phyloP scores from a whole-genome alignment of 2,888 invertebrate species.

The Parnassius mnemosyne region DNA sequence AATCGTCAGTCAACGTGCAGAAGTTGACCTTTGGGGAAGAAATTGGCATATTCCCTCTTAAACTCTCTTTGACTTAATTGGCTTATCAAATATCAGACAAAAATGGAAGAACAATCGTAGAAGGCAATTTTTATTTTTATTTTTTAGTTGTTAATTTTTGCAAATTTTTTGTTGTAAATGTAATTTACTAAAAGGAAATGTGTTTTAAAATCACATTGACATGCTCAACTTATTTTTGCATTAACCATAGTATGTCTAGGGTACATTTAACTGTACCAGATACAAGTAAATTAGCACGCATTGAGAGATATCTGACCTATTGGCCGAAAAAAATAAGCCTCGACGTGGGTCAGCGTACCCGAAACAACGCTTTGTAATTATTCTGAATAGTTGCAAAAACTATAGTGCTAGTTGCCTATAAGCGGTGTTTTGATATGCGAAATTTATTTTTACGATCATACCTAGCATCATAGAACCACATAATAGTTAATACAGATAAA shows the following conservation, averaged over 20 bases:
- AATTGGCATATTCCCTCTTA: too few species aligned
- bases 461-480: constrained; percentile 16
- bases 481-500: constrained; percentile 24
- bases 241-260: constrained; percentile 2
- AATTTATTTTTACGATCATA: constrained; percentile 23
- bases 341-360: constrained; percentile 30
- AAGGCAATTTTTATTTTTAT: too few species aligned
- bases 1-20: too few species aligned
- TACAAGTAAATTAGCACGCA: constrained; percentile 35
- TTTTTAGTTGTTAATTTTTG: too few species aligned
- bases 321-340: constrained; percentile 34
- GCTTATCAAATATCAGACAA: too few species aligned
- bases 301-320: constrained; percentile 35
- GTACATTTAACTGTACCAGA: constrained; percentile 40
- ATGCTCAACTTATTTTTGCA: too few species aligned
- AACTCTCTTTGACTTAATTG: too few species aligned
- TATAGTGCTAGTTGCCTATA: constrained; percentile 20
- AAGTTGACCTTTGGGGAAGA: too few species aligned
- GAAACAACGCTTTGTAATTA: constrained; percentile 32
- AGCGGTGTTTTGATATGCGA: constrained; percentile 27
- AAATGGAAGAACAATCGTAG: too few species aligned
- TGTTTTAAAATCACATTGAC: too few species aligned
- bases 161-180: too few species aligned
- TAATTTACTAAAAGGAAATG: too few species aligned
- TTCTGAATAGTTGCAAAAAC: constrained; percentile 28